Evolutionary conservation across 2,113 vertebrate species (phyloP).

Genomic region (Nothocercus julius): DNA sequence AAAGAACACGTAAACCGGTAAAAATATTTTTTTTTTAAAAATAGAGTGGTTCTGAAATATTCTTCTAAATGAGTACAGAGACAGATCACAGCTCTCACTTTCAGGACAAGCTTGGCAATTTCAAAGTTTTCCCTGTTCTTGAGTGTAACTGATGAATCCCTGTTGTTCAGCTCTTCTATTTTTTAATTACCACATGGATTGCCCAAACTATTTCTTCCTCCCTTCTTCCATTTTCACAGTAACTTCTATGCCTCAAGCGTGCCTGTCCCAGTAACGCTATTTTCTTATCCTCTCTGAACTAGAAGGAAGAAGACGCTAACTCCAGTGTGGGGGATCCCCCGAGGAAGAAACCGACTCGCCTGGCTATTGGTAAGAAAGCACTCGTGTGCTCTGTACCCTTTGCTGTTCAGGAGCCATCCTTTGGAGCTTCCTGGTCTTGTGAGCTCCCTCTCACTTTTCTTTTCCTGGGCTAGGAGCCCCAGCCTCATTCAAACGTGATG

Average conservation of each 20-base stretch:
- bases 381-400: fast-evolving
- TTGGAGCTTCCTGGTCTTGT: neutral
- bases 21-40: neutral
- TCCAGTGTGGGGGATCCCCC: constrained; percentile 93
- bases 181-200: neutral
- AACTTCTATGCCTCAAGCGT: neutral
- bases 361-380: constrained; percentile 90
- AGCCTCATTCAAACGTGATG: fast-evolving
- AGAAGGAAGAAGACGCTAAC: constrained; percentile 89
- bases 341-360: constrained; percentile 95
- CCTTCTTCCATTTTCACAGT: neutral
- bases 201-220: neutral
- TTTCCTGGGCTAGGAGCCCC: neutral
- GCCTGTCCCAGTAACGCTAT: neutral
- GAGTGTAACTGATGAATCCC: neutral
- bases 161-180: neutral
- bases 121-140: neutral
- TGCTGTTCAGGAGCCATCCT: neutral
- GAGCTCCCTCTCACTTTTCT: neutral
- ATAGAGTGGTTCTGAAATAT: neutral
- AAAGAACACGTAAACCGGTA: constrained; percentile 88
- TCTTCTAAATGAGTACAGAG: too few relatives aligned
- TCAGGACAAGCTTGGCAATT: neutral
- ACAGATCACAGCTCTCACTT: too few relatives aligned
- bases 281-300: neutral